phyloP scores from a whole-genome alignment of 2,113 vertebrate species.

The Epinephelus lanceolatus region DNA sequence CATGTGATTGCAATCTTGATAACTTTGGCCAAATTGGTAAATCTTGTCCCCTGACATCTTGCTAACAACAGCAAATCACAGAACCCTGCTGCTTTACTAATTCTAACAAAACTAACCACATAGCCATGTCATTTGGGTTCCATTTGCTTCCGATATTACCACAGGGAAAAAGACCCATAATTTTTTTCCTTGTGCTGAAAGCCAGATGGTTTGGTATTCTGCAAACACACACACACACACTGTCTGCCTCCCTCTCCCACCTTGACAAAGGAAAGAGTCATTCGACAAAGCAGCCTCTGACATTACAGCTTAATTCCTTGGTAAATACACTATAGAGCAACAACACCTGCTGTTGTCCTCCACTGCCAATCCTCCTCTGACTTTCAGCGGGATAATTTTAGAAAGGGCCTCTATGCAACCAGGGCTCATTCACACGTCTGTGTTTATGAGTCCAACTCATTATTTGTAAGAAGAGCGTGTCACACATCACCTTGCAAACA shows the following conservation, averaged over 20 bases:
- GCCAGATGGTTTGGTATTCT: slow-evolving; percentile 68
- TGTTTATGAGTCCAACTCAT: slow-evolving; percentile 59
- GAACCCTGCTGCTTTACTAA: slow-evolving; percentile 18
- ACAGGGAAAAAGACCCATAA: slow-evolving; percentile 6
- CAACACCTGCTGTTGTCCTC: slow-evolving; percentile 67
- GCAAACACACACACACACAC: slow-evolving; percentile 47
- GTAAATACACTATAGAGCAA: slow-evolving; percentile 67
- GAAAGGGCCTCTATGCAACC: slow-evolving; percentile 43
- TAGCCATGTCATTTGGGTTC: slow-evolving; percentile 5
- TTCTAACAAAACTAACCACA: slow-evolving; percentile 20
- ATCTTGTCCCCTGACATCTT: neutral
- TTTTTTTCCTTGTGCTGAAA: slow-evolving; percentile 26
- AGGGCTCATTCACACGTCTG: slow-evolving; percentile 42
- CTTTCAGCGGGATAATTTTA: slow-evolving; percentile 53
- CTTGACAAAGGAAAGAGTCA: slow-evolving; percentile 40
- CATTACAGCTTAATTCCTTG: slow-evolving; percentile 75
- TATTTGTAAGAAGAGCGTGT: slow-evolving; percentile 40
- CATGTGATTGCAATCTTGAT: neutral
- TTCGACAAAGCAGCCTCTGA: slow-evolving; percentile 62
- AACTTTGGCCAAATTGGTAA: neutral
- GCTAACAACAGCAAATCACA: neutral
- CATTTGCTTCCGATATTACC: slow-evolving; percentile 12
- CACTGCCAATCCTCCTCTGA: slow-evolving; percentile 27
- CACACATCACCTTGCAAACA: slow-evolving; percentile 34
- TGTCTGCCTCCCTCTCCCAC: slow-evolving; percentile 14